Conservation (phyloP, 1,140 invertebrate species). For the Xylocopa sonorina region DNA sequence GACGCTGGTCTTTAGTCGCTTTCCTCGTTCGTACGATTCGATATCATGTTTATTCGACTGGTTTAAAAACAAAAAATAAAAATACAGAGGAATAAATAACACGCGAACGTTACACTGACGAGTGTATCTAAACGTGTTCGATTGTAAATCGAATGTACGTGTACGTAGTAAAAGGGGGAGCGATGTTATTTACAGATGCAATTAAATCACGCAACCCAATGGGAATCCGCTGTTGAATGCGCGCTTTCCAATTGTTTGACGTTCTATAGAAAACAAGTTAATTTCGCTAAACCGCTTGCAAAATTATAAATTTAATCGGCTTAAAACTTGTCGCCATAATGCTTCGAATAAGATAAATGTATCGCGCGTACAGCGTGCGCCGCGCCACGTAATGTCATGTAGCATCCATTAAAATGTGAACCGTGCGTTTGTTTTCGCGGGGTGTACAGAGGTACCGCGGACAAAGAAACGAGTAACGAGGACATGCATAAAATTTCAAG, state of each 20-base stretch:
- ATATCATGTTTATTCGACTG: background rate
- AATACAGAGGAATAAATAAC: background rate
- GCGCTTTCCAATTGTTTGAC: background rate
- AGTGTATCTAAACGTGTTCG: no score
- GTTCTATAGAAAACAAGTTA: background rate
- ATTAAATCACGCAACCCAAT: background rate
- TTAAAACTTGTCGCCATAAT: background rate
- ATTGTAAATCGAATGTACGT: no score
- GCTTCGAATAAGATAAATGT: background rate
- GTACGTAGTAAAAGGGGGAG: no score
- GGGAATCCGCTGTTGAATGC: background rate
- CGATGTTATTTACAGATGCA: no score
- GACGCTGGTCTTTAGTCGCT: background rate
- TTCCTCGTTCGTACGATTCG: background rate
- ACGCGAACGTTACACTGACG: no score
- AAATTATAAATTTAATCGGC: background rate
- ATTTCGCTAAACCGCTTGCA: background rate
- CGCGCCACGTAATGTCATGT: background rate
- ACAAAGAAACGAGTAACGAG: conserved; percentile 13
- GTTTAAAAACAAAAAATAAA: background rate
- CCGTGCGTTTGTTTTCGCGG: conserved; percentile 5
- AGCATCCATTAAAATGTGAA: conserved; percentile 1
- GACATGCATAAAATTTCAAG: conserved; percentile 25
- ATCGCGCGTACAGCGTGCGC: no score
- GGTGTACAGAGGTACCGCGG: background rate